A percentile compares a stretch with the other conserved stretches of the same genome.
Evolutionary conservation across 1,140 invertebrate genomes (phyloP).

Genomic region (Lucilia cuprina): DNA sequence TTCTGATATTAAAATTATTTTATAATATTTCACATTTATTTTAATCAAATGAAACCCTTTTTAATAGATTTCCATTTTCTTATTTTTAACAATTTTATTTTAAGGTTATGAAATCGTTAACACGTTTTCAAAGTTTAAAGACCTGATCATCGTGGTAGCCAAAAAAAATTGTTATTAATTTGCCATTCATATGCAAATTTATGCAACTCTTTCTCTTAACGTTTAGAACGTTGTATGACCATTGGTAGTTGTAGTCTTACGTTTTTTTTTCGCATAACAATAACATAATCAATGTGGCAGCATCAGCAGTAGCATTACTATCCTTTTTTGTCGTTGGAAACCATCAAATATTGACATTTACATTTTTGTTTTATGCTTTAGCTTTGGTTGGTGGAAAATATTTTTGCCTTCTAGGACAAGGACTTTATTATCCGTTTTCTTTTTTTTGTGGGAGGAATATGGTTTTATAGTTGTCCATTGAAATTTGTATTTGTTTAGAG

Average conservation of each 20-base stretch:
- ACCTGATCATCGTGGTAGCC: slow-evolving; percentile 22
- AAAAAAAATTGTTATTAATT: slow-evolving; percentile 39
- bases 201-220: slow-evolving; percentile 35
- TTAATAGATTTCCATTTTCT: background rate
- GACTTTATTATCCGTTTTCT: background rate
- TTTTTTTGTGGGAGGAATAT: background rate
- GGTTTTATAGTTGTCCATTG: slow-evolving; percentile 9
- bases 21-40: background rate
- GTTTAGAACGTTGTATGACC: background rate
- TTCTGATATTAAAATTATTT: too few relatives aligned
- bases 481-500: background rate
- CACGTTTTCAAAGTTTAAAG: background rate
- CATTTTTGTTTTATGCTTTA: too few relatives aligned
- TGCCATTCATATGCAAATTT: slow-evolving; percentile 44
- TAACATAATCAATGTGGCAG: background rate
- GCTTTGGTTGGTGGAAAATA: background rate
- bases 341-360: slow-evolving; percentile 19
- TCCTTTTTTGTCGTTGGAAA: background rate
- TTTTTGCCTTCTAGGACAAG: background rate
- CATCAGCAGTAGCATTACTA: slow-evolving; percentile 21
- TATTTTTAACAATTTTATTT: background rate
- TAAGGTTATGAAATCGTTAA: background rate
- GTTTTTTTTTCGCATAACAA: background rate
- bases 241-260: background rate
- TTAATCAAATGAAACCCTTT: background rate